Conservation (phyloP, 2,797 vertebrate species). For the Rhynchonycteris naso region DNA sequence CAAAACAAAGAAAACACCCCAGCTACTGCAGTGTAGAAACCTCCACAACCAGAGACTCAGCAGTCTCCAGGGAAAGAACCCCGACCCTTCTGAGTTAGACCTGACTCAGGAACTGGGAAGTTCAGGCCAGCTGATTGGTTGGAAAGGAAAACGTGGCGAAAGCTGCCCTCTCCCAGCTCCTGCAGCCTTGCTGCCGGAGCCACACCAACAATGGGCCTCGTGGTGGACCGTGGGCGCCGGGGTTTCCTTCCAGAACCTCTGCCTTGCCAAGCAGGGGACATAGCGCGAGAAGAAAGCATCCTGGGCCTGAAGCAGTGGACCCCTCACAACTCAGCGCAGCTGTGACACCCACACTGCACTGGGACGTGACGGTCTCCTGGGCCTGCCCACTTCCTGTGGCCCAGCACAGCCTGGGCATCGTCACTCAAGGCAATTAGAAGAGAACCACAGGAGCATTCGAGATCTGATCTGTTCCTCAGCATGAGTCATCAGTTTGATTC, state of each 20-base stretch:
- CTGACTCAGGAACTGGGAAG: background rate
- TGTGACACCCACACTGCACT: accelerated
- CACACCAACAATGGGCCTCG: background rate
- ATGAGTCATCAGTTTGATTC: no score
- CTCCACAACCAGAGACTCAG: background rate
- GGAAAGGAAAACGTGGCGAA: background rate
- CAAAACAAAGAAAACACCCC: background rate
- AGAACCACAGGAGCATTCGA: background rate
- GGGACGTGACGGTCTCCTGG: background rate
- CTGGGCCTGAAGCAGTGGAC: background rate
- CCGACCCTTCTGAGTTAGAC: background rate
- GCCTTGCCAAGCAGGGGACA: background rate
- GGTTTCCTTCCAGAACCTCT: background rate
- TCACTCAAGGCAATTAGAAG: background rate
- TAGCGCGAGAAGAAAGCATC: background rate
- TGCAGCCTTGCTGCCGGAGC: no score
- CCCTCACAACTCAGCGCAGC: accelerated
- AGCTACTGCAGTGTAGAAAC: background rate
- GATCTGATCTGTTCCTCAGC: no score
- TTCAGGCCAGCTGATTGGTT: background rate
- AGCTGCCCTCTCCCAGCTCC: background rate
- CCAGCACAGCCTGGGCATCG: background rate
- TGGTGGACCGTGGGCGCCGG: accelerated
- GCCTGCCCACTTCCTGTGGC: background rate
- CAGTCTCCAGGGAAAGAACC: background rate